Base-by-base conservation (phyloP, 2,888 invertebrate genomes). In the Ditula angustiorana region DNA sequence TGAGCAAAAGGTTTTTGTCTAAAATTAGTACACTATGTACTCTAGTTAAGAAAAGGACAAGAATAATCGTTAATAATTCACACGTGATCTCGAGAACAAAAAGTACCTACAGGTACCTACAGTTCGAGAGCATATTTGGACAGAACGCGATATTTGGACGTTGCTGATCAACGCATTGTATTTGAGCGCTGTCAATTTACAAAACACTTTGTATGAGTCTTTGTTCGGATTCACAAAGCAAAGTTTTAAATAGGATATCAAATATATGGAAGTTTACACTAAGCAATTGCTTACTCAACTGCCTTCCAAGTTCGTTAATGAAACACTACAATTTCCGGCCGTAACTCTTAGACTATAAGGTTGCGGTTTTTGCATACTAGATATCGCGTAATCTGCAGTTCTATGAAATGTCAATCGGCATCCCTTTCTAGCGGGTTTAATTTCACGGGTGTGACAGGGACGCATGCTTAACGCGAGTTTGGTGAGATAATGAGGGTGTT, bases 401-500 rank as follows among this genome's bases (percentile, higher is more conserved):
- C 28, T 52, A 21, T 30, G n/a, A 30, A 57, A 47, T 41, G 37
- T n/a, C 33, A 50, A 50, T 44, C 5, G 24, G 5, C 7, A 2
- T 62, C 50, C 7, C 57, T n/a, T 30, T 50, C 30, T 19, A 44
- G 1, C 44, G 11, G 7, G 16, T 13, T 24, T 33, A 19, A n/a
- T 0, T 1, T 2, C 21, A 21, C n/a, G 24, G 19, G 56, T 63
- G n/a, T 33, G 57, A 57, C 30, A 11, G 50, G 50, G 62, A 50
- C 3, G n/a, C 24, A 23, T 63, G 50, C 56, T 33, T 57, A 63
- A 63, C 57, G 62, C 41, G 57, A 57, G 30, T 63, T 57, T 63
- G 21, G 62, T 63, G 57, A 57, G 49, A 57, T 57, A 63, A 63
- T 50, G 57, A 49, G 37, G 37, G 56, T 58, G 47, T 59, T 2